Base-by-base conservation (phyloP, 1,140 invertebrate genomes). In the Stegodyphus mimosarum region DNA sequence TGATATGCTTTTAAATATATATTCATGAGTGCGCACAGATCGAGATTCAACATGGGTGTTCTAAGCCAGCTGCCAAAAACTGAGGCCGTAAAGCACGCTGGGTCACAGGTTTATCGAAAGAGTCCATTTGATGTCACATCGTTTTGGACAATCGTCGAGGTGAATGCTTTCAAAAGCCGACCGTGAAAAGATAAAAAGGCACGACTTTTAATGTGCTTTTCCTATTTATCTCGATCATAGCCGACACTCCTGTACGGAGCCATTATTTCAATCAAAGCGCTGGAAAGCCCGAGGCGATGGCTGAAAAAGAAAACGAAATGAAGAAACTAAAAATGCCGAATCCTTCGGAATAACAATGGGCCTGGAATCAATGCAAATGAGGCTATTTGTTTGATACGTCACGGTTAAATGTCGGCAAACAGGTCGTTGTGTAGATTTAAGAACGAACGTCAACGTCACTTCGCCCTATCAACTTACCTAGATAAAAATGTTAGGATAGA, bases 391-490 rank as follows among this genome's bases (percentile, higher is more conserved):
- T 51, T 74, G 80, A 67, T 66, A 52, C 70, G 70, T 73, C 80
- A 83, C 80, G 80, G 55, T 74, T 74, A 83, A 83, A 83, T 83
- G 71, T 83, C 67, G 33, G 55, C 69, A 80, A 71, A 80, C 69
- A 72, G 80, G 80, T 74, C 70, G 80, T 83, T 83, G 80, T 51
- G 69, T 73, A 74, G 70, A 83, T 83, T 83, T 83, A 83, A 33
- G 55, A 15, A 17, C 66, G 63, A 48, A 72, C 80, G 70, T 74
- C 80, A 73, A 51, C 49, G 70, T 74, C 80, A 66, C 60, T 72
- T 83, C 49, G 70, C 63, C 50, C 71, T 74, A 83, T 83, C 80
- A 67, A 83, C 73, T 64, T 66, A 71, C 70, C 49, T 10, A 50
- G 10, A 71, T 71, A 18, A 18, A 18, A 18, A 67, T 15, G 33